Evolutionary conservation across 2,797 vertebrate genomes (phyloP).

Genomic region (Poliocrania exsul): DNA sequence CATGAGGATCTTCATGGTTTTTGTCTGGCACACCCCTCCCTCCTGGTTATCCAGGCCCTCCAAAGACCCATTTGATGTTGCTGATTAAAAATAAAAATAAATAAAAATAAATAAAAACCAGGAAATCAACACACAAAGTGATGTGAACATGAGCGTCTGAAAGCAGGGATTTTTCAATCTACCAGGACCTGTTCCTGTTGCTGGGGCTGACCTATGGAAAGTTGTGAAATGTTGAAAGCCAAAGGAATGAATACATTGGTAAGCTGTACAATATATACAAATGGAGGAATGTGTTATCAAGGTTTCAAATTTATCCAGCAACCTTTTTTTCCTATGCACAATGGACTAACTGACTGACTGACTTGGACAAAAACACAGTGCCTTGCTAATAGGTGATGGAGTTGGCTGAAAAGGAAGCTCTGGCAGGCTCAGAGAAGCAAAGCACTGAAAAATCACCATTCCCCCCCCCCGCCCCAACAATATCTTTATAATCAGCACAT

Average conservation of each 20-base stretch:
- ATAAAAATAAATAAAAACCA: constrained; percentile 77
- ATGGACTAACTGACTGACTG: not conserved
- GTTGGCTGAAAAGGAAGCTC: constrained; percentile 38
- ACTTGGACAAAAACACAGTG: constrained; percentile 22
- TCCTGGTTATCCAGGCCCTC: constrained; percentile 98
- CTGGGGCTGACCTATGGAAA: constrained; percentile 54
- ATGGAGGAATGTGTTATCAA: constrained; percentile 39
- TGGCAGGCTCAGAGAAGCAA: constrained; percentile 44
- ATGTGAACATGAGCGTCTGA: constrained; percentile 78
- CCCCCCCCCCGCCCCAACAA: not conserved
- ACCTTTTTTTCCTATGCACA: constrained; percentile 3
- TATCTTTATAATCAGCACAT: constrained; percentile 60
- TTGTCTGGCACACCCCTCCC: constrained; percentile 96
- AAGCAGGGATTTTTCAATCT: constrained; percentile 60
- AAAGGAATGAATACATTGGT: constrained; percentile 62
- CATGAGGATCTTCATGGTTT: constrained; percentile 99
- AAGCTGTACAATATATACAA: constrained; percentile 45
- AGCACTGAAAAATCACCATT: constrained; percentile 12
- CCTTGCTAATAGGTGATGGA: constrained; percentile 45
- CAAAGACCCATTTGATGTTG: constrained; percentile 97
- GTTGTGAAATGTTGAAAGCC: constrained; percentile 72
- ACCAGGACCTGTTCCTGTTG: constrained; percentile 64
- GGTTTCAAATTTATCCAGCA: constrained; percentile 45
- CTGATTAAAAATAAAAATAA: constrained; percentile 81
- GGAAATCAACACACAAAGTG: constrained; percentile 78